Evolutionary conservation across 2,797 vertebrate species (phyloP).

Genomic region (Vultur gryphus): DNA sequence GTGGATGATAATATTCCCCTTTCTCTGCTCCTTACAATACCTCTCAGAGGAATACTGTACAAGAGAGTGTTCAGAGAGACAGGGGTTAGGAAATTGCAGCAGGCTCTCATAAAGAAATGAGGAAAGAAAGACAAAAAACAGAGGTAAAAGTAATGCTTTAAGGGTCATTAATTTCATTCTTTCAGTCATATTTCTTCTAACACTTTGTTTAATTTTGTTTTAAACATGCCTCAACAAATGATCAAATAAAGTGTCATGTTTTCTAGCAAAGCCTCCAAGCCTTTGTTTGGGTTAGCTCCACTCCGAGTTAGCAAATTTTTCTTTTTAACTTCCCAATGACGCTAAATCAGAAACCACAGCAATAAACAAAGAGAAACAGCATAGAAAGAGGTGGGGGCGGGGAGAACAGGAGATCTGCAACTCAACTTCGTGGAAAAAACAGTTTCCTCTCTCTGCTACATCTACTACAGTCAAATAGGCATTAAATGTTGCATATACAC

Average conservation of each 20-base stretch:
- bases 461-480: neutral
- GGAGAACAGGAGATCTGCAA: neutral
- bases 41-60: neutral
- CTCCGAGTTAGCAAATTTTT: neutral
- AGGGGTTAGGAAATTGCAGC: neutral
- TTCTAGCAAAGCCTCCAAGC: neutral
- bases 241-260: neutral
- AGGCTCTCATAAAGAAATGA: neutral
- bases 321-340: neutral
- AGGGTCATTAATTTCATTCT: neutral
- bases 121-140: neutral
- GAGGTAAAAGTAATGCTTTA: neutral
- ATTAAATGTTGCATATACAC: neutral
- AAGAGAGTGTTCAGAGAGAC: neutral
- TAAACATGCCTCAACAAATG: neutral
- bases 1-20: neutral
- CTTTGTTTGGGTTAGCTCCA: neutral
- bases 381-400: neutral
- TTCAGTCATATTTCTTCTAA: neutral
- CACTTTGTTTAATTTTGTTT: neutral
- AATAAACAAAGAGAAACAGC: neutral
- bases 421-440: neutral
- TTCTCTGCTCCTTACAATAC: neutral
- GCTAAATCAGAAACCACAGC: neutral
- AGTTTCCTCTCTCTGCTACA: neutral